A percentile compares a stretch with the other conserved stretches of the same genome.
These are phyloP conservation scores for Amphiura filiformis DNA, from an alignment of 35 echinoderm and acorn worm genomes.

Conservation along the genomic window DNA sequence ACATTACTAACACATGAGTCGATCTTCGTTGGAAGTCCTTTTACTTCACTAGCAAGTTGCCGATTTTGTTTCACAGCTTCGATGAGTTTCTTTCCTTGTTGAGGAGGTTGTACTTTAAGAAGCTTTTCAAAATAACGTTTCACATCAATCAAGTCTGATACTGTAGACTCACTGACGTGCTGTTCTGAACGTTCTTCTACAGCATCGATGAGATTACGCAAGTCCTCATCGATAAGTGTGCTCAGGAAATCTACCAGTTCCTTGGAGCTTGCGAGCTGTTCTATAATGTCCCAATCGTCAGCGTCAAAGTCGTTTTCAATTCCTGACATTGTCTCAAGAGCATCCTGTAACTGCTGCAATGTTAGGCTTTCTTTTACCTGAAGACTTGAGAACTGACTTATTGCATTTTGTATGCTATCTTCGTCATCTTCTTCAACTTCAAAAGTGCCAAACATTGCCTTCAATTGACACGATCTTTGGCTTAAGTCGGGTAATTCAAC, in stretches of 20 bases:
- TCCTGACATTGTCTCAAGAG: constrained; percentile 8
- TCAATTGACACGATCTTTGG: constrained; percentile 9
- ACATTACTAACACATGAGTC: constrained; percentile 22
- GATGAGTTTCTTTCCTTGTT: constrained; percentile 24
- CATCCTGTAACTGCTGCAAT: constrained; percentile 18
- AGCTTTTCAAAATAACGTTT: constrained; percentile 26
- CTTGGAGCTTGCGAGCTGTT: constrained; percentile 6
- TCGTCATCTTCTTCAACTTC: neutral
- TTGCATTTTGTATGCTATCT: neutral
- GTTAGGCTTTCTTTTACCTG: neutral
- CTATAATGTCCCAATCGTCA: constrained; percentile 17
- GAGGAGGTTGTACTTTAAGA: constrained; percentile 6
- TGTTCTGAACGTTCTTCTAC: constrained; percentile 36
- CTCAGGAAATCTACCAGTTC: constrained; percentile 26
- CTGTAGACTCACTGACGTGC: constrained; percentile 31
- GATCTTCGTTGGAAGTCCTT: constrained; percentile 21
- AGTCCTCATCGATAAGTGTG: constrained; percentile 32
- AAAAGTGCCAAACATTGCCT: constrained; percentile 21
- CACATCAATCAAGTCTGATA: constrained; percentile 42
- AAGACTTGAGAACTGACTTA: neutral
- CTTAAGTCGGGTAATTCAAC: neutral
- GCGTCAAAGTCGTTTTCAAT: constrained; percentile 13
- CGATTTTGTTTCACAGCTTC: constrained; percentile 13
- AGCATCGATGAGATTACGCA: constrained; percentile 38
- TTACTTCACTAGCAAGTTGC: neutral